phyloP scores from a whole-genome alignment of 2,797 vertebrate species.

The Enteromius afrohamiltoni region DNA sequence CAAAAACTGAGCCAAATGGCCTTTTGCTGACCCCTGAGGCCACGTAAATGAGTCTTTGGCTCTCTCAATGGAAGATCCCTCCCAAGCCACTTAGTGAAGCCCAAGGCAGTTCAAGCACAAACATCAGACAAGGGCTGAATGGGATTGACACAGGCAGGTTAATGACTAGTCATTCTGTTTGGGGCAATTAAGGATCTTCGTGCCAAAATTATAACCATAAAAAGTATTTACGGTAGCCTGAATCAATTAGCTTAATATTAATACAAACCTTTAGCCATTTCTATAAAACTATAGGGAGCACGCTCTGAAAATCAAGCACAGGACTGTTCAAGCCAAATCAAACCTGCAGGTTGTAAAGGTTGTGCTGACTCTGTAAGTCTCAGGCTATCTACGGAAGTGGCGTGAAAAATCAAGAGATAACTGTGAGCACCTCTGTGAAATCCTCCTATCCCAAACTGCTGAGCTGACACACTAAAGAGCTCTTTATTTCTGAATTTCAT shows the following conservation, averaged over 20 bases:
- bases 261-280: neutral
- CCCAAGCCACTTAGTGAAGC: slow-evolving; percentile 58
- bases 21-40: slow-evolving; percentile 47
- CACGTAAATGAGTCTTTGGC: slow-evolving; percentile 60
- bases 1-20: slow-evolving; percentile 37
- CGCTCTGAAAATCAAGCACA: neutral
- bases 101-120: slow-evolving; percentile 55
- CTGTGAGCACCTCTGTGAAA: slow-evolving; percentile 12
- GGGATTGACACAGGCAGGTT: slow-evolving; percentile 5
- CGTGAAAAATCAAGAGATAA: slow-evolving; percentile 40
- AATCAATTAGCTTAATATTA: neutral
- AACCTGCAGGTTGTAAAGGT: slow-evolving; percentile 22
- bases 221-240: neutral
- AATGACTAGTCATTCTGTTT: slow-evolving; percentile 18
- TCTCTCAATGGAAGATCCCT: slow-evolving; percentile 53
- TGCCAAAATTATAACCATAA: neutral
- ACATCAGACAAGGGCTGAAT: slow-evolving; percentile 55
- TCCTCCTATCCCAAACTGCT: slow-evolving; percentile 35
- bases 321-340: neutral
- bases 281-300: neutral
- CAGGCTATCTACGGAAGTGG: slow-evolving; percentile 5
- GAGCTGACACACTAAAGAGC: slow-evolving; percentile 32
- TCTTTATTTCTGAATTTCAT: slow-evolving; percentile 38
- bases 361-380: slow-evolving; percentile 41
- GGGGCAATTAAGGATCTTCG: neutral